phyloP scores from a whole-genome alignment of 2,797 vertebrate species.

The Taenioides sp. region DNA sequence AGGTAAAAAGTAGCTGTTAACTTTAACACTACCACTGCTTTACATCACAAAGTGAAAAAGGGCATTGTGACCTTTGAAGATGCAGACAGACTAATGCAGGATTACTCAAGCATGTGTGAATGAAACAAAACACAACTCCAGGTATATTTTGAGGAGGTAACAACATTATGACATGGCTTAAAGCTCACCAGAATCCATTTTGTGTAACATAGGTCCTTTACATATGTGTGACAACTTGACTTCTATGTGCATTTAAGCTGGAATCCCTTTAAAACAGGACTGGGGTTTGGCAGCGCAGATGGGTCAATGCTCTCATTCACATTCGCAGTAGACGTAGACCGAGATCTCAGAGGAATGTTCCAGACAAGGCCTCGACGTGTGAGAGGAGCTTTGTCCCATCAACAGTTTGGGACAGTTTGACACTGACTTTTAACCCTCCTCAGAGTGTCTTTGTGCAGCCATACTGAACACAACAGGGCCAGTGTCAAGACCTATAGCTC shows the following conservation, averaged over 20 bases:
- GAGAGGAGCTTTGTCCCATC: constrained; percentile 58
- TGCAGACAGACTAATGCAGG: no score
- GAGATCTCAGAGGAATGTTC: constrained; percentile 68
- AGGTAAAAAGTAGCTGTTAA: no score
- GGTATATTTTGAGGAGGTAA: no score
- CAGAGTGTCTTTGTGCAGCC: constrained; percentile 49
- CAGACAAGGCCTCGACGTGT: constrained; percentile 54
- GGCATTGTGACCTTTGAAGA: no score
- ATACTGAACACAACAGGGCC: constrained; percentile 36
- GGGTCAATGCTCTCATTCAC: constrained; percentile 67
- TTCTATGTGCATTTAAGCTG: neutral
- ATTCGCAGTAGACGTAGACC: constrained; percentile 43
- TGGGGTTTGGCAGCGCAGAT: constrained; percentile 28
- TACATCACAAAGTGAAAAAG: no score
- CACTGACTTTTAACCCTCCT: constrained; percentile 35
- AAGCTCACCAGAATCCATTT: no score
- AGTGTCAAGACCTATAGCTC: constrained; percentile 31
- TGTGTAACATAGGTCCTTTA: no score
- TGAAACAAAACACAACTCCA: no score
- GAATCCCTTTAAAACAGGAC: constrained; percentile 2
- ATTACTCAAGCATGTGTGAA: no score
- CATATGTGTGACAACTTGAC: neutral
- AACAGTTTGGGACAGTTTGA: constrained; percentile 47
- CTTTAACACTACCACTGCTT: no score
- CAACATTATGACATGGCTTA: no score